Percentiles rank a stretch among this genome's conserved stretches.
These are phyloP conservation scores for Whitmania pigra DNA, from an alignment of 1,140 invertebrate genomes.

Conservation along the genomic window DNA sequence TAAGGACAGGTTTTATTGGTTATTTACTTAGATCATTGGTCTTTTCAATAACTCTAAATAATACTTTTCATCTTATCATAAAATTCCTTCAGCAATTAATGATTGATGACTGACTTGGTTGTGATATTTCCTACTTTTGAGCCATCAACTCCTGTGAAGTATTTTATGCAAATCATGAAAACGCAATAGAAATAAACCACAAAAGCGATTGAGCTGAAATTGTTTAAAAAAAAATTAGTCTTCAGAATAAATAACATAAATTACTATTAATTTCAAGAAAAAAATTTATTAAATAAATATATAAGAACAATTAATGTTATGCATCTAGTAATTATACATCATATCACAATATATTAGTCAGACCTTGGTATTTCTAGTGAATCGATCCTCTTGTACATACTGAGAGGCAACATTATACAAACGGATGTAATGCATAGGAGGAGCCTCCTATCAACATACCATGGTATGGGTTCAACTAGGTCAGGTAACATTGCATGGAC, in stretches of 20 bases:
- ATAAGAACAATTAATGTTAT: too few relatives aligned
- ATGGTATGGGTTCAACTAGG: slow-evolving; percentile 27
- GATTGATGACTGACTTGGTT: slow-evolving; percentile 34
- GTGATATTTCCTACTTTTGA: slow-evolving; percentile 35
- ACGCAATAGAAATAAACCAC: slow-evolving; percentile 55
- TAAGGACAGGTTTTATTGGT: too few relatives aligned
- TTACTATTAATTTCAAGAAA: background rate
- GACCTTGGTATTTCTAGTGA: slow-evolving; percentile 52
- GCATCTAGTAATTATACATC: too few relatives aligned
- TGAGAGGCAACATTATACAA: slow-evolving; percentile 54
- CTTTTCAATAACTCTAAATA: too few relatives aligned
- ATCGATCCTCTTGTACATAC: slow-evolving; percentile 55
- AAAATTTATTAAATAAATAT: too few relatives aligned
- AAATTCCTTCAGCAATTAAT: too few relatives aligned
- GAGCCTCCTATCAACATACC: slow-evolving; percentile 52
- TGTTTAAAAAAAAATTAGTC: background rate
- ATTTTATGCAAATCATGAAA: slow-evolving; percentile 51
- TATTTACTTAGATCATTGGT: too few relatives aligned
- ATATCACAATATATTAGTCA: too few relatives aligned
- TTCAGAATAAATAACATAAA: background rate
- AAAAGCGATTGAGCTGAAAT: slow-evolving; percentile 51
- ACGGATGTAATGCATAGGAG: slow-evolving; percentile 48
- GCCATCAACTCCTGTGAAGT: slow-evolving; percentile 38
- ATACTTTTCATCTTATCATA: too few relatives aligned
- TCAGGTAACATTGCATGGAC: too few relatives aligned